phyloP scores from a whole-genome alignment of 2,888 invertebrate species.

The Deroplatys truncata region DNA sequence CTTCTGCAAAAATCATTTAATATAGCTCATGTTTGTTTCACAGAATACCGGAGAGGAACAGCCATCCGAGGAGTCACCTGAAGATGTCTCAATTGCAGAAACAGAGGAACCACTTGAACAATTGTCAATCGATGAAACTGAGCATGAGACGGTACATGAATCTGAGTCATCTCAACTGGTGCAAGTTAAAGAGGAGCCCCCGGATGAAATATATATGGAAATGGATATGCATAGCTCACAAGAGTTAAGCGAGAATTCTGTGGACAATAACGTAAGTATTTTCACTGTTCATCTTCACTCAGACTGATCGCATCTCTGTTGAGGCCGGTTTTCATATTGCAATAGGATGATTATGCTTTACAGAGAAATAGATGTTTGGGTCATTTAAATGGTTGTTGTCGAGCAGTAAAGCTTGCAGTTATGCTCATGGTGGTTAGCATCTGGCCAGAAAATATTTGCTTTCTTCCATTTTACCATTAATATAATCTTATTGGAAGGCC shows the following conservation, averaged over 20 bases:
- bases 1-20: background rate
- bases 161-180: background rate
- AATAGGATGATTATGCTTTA: too few relatives aligned
- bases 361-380: too few relatives aligned
- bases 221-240: background rate
- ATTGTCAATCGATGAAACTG: background rate
- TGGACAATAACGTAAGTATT: background rate
- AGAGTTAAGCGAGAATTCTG: slow-evolving; percentile 34
- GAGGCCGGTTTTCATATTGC: too few relatives aligned
- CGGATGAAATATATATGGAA: background rate
- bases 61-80: background rate
- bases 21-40: background rate
- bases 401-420: too few relatives aligned
- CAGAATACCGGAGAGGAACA: background rate
- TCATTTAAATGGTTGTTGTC: too few relatives aligned
- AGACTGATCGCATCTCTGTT: too few relatives aligned
- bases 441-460: too few relatives aligned
- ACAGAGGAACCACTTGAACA: background rate
- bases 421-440: too few relatives aligned
- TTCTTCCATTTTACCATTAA: too few relatives aligned
- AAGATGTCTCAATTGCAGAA: background rate
- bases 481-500: too few relatives aligned
- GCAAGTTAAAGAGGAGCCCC: background rate
- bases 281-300: background rate
- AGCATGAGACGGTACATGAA: background rate